These are phyloP conservation scores for Cecropterus lyciades DNA, from an alignment of 1,140 invertebrate species.

Conservation along the genomic window DNA sequence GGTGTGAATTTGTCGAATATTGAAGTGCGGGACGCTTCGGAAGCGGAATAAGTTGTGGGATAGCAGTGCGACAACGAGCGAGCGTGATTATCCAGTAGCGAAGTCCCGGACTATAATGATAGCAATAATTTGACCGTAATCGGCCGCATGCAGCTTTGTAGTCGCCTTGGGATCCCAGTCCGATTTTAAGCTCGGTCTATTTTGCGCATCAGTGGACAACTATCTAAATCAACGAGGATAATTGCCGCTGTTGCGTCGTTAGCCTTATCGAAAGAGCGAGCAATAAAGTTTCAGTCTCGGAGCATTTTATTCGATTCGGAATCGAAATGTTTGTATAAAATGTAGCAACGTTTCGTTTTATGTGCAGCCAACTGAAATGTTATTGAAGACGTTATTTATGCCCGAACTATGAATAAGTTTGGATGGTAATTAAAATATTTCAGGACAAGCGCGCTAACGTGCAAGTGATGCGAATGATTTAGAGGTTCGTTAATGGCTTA, in stretches of 20 bases:
- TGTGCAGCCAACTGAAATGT: conserved; percentile 28
- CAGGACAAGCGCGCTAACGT: conserved; percentile 54
- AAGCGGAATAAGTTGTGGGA: conserved; percentile 54
- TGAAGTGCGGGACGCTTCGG: conserved; percentile 18
- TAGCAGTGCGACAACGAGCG: conserved; percentile 54
- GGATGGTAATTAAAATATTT: conserved; percentile 63
- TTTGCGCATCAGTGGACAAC: conserved; percentile 74
- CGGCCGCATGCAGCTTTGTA: conserved; percentile 71
- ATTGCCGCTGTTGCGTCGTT: conserved; percentile 62
- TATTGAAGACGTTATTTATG: conserved; percentile 30
- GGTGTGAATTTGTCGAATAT: conserved; percentile 5
- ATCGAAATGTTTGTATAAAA: conserved; percentile 37
- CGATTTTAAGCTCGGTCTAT: conserved; percentile 74
- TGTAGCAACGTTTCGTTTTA: conserved; percentile 30
- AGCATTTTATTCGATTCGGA: conserved; percentile 41
- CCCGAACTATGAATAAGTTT: conserved; percentile 24
- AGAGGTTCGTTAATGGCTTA: conserved; percentile 73
- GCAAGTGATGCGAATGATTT: conserved; percentile 71
- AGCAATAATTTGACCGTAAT: conserved; percentile 81
- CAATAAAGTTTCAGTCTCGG: conserved; percentile 39
- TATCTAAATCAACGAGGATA: conserved; percentile 71
- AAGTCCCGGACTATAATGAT: conserved; percentile 68
- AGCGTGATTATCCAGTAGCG: conserved; percentile 64
- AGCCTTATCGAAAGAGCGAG: conserved; percentile 52
- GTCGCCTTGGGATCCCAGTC: conserved; percentile 71